Evolutionary conservation across 2,888 invertebrate genomes (phyloP).

Genomic region (Agonum fuliginosum): DNA sequence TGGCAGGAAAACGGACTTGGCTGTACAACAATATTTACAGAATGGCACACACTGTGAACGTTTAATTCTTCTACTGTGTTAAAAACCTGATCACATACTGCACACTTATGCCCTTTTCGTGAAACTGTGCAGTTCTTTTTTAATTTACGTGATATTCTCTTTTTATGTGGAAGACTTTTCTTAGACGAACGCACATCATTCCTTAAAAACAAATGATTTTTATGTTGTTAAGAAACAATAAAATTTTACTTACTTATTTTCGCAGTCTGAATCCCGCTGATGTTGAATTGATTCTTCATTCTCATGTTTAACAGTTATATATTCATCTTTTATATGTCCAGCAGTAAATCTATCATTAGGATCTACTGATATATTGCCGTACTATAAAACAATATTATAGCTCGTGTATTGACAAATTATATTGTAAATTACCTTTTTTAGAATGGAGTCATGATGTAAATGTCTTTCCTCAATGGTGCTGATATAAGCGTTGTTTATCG

Average conservation of each 20-base stretch:
- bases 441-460: conserved; percentile 40
- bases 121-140: conserved; percentile 71
- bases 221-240: conserved; percentile 22
- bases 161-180: conserved; percentile 89
- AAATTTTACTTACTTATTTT: conserved; percentile 63
- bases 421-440: conserved; percentile 40
- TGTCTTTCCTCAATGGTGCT: conserved; percentile 41
- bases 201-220: conserved; percentile 63
- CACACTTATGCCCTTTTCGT: conserved; percentile 71
- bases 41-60: conserved; percentile 72
- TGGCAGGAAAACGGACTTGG: conserved; percentile 82
- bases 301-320: conserved; percentile 66
- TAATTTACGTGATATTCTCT: conserved; percentile 86
- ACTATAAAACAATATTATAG: conserved; percentile 22
- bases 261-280: conserved; percentile 69
- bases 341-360: conserved; percentile 62
- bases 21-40: conserved; percentile 70
- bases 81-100: conserved; percentile 73
- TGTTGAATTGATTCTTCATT: conserved; percentile 63
- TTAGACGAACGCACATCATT: conserved; percentile 72
- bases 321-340: conserved; percentile 63
- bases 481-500: conserved; percentile 37
- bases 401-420: not conserved
- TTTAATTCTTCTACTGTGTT: conserved; percentile 70
- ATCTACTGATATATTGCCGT: conserved; percentile 22